Conservation (phyloP, 2,113 vertebrate genomes). For the Apistogramma diplotaenia region DNA sequence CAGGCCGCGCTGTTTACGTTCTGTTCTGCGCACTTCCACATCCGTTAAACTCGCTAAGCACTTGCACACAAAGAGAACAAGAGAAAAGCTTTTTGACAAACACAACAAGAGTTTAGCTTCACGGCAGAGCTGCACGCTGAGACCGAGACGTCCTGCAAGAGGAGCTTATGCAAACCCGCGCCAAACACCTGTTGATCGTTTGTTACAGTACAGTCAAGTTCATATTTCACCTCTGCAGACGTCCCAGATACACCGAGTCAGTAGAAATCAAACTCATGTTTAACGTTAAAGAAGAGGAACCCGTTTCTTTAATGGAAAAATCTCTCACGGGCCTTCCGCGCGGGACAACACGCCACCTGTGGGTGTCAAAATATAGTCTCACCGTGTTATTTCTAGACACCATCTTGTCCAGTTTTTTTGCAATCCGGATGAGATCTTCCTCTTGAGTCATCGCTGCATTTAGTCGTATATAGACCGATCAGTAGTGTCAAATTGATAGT, state of each 20-base stretch:
- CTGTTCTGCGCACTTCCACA: neutral
- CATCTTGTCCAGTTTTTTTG: conserved; percentile 94
- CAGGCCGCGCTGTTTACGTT: conserved; percentile 45
- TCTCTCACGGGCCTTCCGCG: conserved; percentile 9
- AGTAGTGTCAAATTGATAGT: neutral
- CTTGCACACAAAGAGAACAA: neutral
- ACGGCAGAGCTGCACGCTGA: neutral
- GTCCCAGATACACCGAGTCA: neutral
- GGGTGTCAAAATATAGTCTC: conserved; percentile 74
- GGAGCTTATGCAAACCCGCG: neutral
- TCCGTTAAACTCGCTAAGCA: neutral
- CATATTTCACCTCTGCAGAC: neutral
- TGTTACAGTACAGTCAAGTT: conserved; percentile 8
- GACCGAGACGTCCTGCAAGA: neutral
- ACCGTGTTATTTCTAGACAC: conserved; percentile 93
- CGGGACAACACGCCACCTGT: conserved; percentile 53
- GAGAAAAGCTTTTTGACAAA: neutral
- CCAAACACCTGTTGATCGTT: conserved; percentile 76
- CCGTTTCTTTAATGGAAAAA: neutral
- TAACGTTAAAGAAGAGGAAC: neutral
- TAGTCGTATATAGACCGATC: conserved; percentile 11
- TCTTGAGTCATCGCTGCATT: conserved; percentile 84
- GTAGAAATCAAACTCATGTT: neutral
- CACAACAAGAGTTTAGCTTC: neutral
- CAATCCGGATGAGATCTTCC: conserved; percentile 88